These are phyloP conservation scores for Ephydatia muelleri DNA, from an alignment of 37 sponge, comb jelly and placozoan genomes.

Conservation along the genomic window DNA sequence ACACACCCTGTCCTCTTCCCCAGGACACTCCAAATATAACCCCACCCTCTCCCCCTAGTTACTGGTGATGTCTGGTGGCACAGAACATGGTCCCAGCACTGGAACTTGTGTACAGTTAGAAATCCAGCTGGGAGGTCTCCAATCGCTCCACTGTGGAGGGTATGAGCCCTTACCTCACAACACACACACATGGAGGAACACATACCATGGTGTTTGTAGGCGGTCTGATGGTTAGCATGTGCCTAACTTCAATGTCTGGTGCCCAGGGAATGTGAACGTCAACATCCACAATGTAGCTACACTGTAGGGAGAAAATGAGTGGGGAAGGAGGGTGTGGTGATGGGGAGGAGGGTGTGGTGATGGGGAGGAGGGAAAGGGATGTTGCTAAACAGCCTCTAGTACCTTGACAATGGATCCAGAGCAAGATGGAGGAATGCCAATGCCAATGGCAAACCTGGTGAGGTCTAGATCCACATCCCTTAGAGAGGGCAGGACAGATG, in stretches of 20 bases:
- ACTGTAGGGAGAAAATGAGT: constrained; percentile 31
- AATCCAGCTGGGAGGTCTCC: constrained; percentile 68
- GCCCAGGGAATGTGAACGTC: constrained; percentile 77
- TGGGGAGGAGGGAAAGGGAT: not conserved
- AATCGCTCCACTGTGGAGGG: constrained; percentile 56
- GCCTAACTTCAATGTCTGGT: constrained; percentile 72
- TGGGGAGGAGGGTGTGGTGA: not conserved
- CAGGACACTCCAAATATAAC: not conserved
- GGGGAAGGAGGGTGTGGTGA: not conserved
- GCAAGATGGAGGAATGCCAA: constrained; percentile 28
- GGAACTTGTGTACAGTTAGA: constrained; percentile 23
- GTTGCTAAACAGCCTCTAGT: not conserved
- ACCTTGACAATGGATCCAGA: constrained; percentile 23
- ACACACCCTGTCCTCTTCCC: not conserved
- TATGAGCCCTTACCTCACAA: not conserved
- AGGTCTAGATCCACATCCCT: constrained; percentile 31
- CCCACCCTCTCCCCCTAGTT: not conserved
- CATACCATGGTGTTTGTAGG: constrained; percentile 41
- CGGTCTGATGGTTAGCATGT: constrained; percentile 56
- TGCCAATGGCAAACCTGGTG: not conserved
- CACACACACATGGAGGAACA: not conserved
- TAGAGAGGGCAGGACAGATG: not conserved
- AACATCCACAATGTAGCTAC: constrained; percentile 73
- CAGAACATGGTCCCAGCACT: constrained; percentile 40
- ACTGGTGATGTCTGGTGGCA: constrained; percentile 60